Percentiles rank a stretch among this genome's conserved stretches.
Evolutionary conservation across 2,888 invertebrate genomes (phyloP).

Genomic region (Eupeodes luniger): DNA sequence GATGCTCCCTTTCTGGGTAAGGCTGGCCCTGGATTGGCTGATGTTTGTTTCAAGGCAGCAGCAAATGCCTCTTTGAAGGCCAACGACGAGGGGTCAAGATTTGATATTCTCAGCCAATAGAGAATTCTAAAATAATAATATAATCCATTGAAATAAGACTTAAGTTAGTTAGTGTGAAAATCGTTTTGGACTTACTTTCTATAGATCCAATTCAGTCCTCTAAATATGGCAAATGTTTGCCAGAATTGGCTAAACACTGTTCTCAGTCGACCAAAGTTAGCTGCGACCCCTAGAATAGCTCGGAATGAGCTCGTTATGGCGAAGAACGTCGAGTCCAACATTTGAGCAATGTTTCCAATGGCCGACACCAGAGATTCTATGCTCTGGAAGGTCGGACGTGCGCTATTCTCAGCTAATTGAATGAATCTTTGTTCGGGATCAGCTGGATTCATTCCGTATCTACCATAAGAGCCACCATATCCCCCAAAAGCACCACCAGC

Average conservation of each 20-base stretch:
- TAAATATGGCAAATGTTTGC: slow-evolving; percentile 93
- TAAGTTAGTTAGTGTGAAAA: neutral
- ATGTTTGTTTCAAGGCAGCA: slow-evolving; percentile 82
- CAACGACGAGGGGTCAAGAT: slow-evolving; percentile 82
- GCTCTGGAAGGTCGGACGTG: slow-evolving; percentile 96
- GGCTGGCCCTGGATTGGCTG: slow-evolving; percentile 83
- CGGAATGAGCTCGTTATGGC: slow-evolving; percentile 97
- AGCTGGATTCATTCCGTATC: slow-evolving; percentile 80
- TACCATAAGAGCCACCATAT: slow-evolving; percentile 80
- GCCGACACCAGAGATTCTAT: slow-evolving; percentile 96
- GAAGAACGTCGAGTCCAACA: slow-evolving; percentile 98
- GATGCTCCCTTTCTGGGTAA: slow-evolving; percentile 84
- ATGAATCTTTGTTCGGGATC: slow-evolving; percentile 87
- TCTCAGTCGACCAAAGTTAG: slow-evolving; percentile 94
- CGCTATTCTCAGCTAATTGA: slow-evolving; percentile 95
- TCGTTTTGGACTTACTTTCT: slow-evolving; percentile 84
- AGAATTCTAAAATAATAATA: slow-evolving; percentile 79
- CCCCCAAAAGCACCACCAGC: slow-evolving; percentile 79
- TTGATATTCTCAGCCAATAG: slow-evolving; percentile 82
- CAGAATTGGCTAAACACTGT: slow-evolving; percentile 94
- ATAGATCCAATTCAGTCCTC: slow-evolving; percentile 92
- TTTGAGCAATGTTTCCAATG: slow-evolving; percentile 96
- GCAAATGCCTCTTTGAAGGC: slow-evolving; percentile 85
- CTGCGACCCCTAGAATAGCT: slow-evolving; percentile 97
- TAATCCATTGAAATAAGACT: neutral